A percentile compares a stretch with the other conserved stretches of the same genome.
phyloP scores from a whole-genome alignment of 2,888 invertebrate species.

The Acanthoscelides obtectus region DNA sequence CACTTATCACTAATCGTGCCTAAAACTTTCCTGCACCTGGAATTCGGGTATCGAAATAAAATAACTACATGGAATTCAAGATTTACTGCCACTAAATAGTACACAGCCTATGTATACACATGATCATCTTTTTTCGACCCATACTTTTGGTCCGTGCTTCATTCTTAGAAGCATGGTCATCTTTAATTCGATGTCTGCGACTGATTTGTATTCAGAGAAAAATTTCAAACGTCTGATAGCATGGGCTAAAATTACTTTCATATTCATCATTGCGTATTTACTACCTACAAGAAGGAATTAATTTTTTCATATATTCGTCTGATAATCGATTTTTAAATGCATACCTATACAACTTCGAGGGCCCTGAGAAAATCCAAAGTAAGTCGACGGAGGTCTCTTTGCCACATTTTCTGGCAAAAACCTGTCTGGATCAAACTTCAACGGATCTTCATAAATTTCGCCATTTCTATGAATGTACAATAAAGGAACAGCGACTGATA shows the following conservation, averaged over 20 bases:
- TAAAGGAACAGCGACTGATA: too few species aligned
- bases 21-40: too few species aligned
- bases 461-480: background rate
- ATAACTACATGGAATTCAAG: too few species aligned
- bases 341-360: conserved; percentile 7
- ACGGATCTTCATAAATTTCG: background rate
- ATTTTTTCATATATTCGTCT: too few species aligned
- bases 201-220: background rate
- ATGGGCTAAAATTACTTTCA: background rate
- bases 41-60: too few species aligned
- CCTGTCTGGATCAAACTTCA: background rate
- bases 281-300: background rate
- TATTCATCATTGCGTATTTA: background rate
- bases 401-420: background rate
- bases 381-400: background rate
- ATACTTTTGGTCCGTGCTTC: background rate
- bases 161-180: background rate
- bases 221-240: background rate
- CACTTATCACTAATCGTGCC: too few species aligned
- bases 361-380: conserved; percentile 1
- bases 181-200: background rate
- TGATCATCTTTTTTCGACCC: background rate
- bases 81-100: too few species aligned
- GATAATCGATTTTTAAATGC: background rate
- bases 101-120: too few species aligned